These are phyloP conservation scores for Thrips palmi DNA, from an alignment of 1,140 invertebrate genomes.

Conservation along the genomic window DNA sequence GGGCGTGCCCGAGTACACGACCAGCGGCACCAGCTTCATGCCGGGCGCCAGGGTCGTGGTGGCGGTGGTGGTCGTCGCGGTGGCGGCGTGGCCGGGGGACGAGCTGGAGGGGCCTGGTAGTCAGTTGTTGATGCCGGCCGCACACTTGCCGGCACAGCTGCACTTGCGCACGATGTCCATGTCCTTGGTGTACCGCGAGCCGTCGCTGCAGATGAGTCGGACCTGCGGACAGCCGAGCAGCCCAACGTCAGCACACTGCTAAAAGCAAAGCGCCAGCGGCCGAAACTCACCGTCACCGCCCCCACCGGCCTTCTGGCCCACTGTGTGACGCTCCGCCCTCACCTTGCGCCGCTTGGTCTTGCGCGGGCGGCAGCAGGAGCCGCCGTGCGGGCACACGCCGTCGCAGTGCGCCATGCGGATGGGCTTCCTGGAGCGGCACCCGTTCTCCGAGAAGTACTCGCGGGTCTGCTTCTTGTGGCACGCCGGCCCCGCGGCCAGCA, in stretches of 20 bases:
- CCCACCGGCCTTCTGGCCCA: no score
- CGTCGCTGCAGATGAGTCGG: slow-evolving; percentile 82
- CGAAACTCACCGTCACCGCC: no score
- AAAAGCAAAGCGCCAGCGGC: neutral
- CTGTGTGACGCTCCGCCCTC: no score
- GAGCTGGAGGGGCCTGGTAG: slow-evolving; percentile 18
- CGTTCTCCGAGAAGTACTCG: slow-evolving; percentile 77
- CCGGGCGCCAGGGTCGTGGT: slow-evolving; percentile 7
- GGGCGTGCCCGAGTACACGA: no score
- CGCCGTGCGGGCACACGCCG: slow-evolving; percentile 44
- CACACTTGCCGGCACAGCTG: slow-evolving; percentile 70
- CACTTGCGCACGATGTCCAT: slow-evolving; percentile 92
- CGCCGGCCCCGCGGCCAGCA: slow-evolving; percentile 42
- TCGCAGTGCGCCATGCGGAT: slow-evolving; percentile 76
- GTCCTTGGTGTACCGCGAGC: slow-evolving; percentile 83
- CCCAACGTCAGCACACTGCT: neutral
- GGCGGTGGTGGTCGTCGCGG: slow-evolving; percentile 7
- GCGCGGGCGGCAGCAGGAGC: slow-evolving; percentile 68
- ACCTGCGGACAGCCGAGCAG: no score
- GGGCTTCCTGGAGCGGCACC: slow-evolving; percentile 70
- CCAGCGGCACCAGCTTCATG: no score
- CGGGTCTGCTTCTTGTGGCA: slow-evolving; percentile 78
- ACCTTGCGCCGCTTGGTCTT: slow-evolving; percentile 86
- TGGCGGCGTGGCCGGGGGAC: slow-evolving; percentile 6
- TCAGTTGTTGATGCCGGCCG: no score